phyloP scores from a whole-genome alignment of 37 sponge, comb jelly and placozoan species.

The Petrosia ficiformis region DNA sequence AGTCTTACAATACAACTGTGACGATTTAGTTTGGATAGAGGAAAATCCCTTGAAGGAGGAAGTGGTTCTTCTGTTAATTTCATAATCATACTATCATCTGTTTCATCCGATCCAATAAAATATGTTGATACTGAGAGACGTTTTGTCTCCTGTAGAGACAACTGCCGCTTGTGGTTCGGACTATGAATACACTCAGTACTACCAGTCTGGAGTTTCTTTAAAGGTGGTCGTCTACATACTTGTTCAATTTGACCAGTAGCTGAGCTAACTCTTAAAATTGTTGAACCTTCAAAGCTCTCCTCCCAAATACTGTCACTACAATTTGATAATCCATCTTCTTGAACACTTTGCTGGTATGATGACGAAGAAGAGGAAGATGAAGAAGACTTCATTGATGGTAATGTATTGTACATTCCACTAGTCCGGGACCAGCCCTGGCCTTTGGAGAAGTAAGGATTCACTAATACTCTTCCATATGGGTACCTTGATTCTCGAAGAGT shows the following conservation, averaged over 20 bases:
- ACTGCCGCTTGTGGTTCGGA: background rate
- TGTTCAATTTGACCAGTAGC: slow-evolving; percentile 2
- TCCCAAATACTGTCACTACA: background rate
- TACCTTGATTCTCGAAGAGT: too few relatives aligned
- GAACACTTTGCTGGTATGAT: background rate
- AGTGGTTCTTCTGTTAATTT: slow-evolving; percentile 1
- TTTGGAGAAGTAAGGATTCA: background rate
- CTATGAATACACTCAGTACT: background rate
- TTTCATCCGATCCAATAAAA: background rate
- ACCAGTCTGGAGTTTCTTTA: background rate
- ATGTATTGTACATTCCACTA: background rate
- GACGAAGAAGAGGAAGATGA: background rate
- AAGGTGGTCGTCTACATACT: background rate
- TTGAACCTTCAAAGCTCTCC: too few relatives aligned
- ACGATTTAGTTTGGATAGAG: too few relatives aligned
- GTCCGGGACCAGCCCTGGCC: background rate
- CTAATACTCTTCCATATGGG: background rate
- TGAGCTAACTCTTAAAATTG: background rate
- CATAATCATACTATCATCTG: background rate
- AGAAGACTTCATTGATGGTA: background rate
- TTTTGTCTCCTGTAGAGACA: background rate
- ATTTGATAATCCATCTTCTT: background rate
- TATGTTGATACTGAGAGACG: background rate
- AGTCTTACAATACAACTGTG: too few relatives aligned
- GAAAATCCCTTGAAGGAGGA: background rate